Evolutionary conservation across 2,797 vertebrate species (phyloP).

Genomic region (Pachyuromys duprasi): DNA sequence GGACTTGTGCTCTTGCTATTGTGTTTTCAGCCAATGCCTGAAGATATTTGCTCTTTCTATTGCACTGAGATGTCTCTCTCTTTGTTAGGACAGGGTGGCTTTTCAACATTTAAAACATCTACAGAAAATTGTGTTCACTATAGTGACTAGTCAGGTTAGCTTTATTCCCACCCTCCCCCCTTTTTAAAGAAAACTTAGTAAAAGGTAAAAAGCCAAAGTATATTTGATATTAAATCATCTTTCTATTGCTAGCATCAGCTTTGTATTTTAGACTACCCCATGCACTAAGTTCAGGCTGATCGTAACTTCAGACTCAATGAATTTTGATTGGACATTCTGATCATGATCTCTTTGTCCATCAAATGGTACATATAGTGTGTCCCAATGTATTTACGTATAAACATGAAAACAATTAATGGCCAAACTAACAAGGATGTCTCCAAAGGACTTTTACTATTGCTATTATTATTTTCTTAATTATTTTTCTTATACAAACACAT

Average conservation of each 20-base stretch:
- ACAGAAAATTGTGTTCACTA: background rate
- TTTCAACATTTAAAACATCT: background rate
- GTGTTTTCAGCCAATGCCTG: conserved; percentile 14
- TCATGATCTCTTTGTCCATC: background rate
- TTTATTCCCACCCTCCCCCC: background rate
- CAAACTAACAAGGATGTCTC: background rate
- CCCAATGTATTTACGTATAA: background rate
- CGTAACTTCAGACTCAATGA: background rate
- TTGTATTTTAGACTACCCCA: background rate
- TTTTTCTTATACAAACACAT: background rate
- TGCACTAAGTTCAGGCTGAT: background rate
- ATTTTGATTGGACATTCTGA: background rate
- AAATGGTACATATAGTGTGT: background rate
- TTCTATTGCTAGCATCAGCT: background rate
- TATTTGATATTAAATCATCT: background rate
- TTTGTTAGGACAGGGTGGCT: background rate
- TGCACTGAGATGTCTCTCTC: background rate
- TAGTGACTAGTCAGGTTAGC: background rate
- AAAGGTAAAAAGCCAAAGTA: background rate
- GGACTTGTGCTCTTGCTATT: background rate
- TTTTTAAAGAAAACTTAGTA: background rate
- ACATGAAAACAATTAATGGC: background rate
- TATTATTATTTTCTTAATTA: background rate
- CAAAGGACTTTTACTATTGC: background rate
- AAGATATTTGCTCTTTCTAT: background rate